Percentiles rank a stretch among this genome's conserved stretches.
These are phyloP conservation scores for Hydrophis major DNA, from an alignment of 2,797 vertebrate species.

Conservation along the genomic window DNA sequence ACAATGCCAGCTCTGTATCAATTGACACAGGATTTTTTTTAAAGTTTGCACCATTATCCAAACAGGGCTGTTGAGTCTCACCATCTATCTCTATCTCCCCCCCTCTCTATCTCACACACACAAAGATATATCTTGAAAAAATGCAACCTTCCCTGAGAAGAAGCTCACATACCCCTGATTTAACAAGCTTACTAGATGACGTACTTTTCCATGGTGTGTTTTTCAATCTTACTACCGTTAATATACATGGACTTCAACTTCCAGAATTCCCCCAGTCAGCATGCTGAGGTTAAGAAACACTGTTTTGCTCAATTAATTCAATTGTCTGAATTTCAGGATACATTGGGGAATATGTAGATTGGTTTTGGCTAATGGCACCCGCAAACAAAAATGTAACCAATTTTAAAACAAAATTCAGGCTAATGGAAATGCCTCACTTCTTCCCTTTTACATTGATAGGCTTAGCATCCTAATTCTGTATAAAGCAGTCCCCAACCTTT, in stretches of 20 bases:
- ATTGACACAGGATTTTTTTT: neutral
- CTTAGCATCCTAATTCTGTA: neutral
- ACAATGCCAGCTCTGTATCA: neutral
- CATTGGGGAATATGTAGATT: neutral
- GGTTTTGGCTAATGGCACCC: neutral
- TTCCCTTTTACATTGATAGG: neutral
- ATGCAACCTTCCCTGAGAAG: neutral
- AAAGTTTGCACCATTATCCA: neutral
- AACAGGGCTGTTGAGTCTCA: neutral
- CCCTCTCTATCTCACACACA: no score
- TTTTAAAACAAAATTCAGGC: neutral
- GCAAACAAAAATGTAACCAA: neutral
- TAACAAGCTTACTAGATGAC: neutral
- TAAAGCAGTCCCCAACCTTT: neutral
- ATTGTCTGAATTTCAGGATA: neutral
- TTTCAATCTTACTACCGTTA: neutral
- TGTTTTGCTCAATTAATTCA: neutral
- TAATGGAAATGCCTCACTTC: neutral
- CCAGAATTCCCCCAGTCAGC: neutral
- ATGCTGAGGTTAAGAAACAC: neutral
- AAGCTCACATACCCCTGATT: neutral
- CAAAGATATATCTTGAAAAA: neutral
- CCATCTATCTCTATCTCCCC: neutral
- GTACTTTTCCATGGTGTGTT: neutral
- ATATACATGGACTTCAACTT: neutral